These are phyloP conservation scores for Scaptomyza tumidula DNA, from an alignment of 2,888 invertebrate species.

Conservation along the genomic window DNA sequence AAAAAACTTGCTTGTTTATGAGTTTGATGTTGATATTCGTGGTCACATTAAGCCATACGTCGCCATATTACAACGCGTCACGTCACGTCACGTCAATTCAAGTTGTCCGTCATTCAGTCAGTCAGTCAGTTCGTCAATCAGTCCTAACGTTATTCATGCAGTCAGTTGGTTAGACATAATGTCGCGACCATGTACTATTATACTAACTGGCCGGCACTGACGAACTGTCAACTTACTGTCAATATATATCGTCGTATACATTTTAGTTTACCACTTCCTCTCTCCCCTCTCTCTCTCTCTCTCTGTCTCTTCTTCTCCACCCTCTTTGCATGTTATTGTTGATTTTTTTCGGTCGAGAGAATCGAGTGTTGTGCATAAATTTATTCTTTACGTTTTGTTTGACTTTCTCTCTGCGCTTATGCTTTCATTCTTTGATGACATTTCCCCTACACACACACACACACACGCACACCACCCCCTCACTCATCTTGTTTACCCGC, in stretches of 20 bases:
- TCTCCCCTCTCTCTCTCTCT: neutral
- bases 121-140: constrained; percentile 43
- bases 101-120: constrained; percentile 30
- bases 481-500: constrained; percentile 15
- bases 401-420: constrained; percentile 55
- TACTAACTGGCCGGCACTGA: constrained; percentile 61
- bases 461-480: neutral
- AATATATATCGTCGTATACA: constrained; percentile 57
- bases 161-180: constrained; percentile 44
- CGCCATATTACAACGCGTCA: constrained; percentile 67
- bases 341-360: constrained; percentile 55
- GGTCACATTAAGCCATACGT: constrained; percentile 78
- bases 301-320: neutral
- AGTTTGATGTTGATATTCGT: constrained; percentile 76
- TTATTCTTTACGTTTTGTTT: constrained; percentile 72
- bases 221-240: constrained; percentile 76
- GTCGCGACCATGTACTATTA: constrained; percentile 55
- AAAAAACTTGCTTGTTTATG: constrained; percentile 56
- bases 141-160: constrained; percentile 1
- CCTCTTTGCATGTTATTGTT: constrained; percentile 48
- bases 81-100: constrained; percentile 47
- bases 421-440: constrained; percentile 31
- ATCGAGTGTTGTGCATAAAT: constrained; percentile 66
- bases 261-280: constrained; percentile 33
- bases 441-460: neutral